phyloP scores from a whole-genome alignment of 2,113 vertebrate genomes.

The Parotia lawesii region DNA sequence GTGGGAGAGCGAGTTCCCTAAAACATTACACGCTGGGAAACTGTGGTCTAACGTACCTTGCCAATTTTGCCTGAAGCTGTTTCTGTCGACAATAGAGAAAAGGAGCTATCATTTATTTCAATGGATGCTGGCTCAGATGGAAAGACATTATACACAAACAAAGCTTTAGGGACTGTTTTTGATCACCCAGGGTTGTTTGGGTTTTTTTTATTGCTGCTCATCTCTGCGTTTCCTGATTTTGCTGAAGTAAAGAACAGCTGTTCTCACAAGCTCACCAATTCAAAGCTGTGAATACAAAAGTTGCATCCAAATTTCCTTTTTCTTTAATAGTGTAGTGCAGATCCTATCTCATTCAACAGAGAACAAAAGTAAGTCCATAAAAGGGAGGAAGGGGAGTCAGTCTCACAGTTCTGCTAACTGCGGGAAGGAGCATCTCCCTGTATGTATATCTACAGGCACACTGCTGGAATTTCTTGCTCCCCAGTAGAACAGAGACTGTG shows the following conservation, averaged over 20 bases:
- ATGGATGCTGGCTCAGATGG: not conserved
- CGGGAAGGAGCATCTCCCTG: not conserved
- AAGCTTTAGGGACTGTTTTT: slow-evolving; percentile 28
- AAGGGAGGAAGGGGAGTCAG: not conserved
- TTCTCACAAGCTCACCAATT: slow-evolving; percentile 2
- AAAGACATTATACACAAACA: slow-evolving; percentile 15
- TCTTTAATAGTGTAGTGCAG: not conserved
- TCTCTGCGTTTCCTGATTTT: not conserved
- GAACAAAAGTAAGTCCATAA: not conserved
- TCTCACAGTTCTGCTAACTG: not conserved
- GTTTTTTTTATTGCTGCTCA: not conserved
- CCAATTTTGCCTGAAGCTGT: slow-evolving; percentile 46
- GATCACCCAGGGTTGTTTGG: not conserved
- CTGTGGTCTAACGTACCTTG: not conserved
- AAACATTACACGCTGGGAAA: not conserved
- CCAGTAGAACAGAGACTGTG: fast-evolving
- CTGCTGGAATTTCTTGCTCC: not conserved
- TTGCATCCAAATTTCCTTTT: not conserved
- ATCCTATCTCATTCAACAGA: not conserved
- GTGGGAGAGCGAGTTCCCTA: not conserved
- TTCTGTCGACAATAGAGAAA: slow-evolving; percentile 8
- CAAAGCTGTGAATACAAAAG: not conserved
- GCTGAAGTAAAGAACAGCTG: slow-evolving; percentile 39
- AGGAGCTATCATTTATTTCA: slow-evolving; percentile 33
- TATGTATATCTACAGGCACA: not conserved